Conservation (phyloP, 2,888 invertebrate species). For the Calameuta idolon region DNA sequence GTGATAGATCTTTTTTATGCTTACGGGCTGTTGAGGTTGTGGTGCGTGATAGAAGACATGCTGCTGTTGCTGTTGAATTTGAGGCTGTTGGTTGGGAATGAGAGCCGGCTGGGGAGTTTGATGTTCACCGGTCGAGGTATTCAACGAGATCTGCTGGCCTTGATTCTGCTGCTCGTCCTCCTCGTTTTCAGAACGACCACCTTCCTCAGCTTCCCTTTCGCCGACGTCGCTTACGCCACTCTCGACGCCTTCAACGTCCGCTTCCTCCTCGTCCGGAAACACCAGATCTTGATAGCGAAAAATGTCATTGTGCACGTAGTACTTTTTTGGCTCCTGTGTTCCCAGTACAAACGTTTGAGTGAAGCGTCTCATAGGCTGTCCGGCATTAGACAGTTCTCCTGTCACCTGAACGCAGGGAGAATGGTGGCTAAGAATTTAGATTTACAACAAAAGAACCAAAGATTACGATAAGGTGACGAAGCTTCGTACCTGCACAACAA, state of each 20-base stretch:
- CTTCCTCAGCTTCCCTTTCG: conserved; percentile 72
- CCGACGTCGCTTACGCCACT: conserved; percentile 49
- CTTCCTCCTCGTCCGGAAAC: conserved; percentile 62
- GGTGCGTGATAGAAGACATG: conserved; percentile 47
- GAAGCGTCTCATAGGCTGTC: conserved; percentile 96
- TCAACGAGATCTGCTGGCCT: conserved; percentile 48
- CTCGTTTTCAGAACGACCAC: conserved; percentile 75
- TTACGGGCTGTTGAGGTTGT: conserved; percentile 50
- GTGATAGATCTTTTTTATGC: neutral
- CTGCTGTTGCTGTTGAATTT: conserved; percentile 46
- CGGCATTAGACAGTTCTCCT: conserved; percentile 96
- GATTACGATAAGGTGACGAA: neutral
- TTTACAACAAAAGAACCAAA: neutral
- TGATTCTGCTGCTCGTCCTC: conserved; percentile 70
- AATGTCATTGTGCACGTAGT: conserved; percentile 99
- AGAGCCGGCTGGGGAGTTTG: conserved; percentile 39
- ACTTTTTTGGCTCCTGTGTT: conserved; percentile 95
- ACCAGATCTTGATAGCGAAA: conserved; percentile 90
- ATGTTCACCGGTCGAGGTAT: conserved; percentile 42
- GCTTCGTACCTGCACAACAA: conserved; percentile 84
- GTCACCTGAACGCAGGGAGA: conserved; percentile 75
- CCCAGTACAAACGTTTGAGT: conserved; percentile 98
- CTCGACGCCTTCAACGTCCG: conserved; percentile 54
- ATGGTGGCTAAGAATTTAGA: conserved; percentile 14
- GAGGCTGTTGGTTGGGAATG: conserved; percentile 35